Percentiles rank a stretch among this genome's conserved stretches.
Conservation (phyloP, 2,888 invertebrate species). For the Cheilosia urbana region DNA sequence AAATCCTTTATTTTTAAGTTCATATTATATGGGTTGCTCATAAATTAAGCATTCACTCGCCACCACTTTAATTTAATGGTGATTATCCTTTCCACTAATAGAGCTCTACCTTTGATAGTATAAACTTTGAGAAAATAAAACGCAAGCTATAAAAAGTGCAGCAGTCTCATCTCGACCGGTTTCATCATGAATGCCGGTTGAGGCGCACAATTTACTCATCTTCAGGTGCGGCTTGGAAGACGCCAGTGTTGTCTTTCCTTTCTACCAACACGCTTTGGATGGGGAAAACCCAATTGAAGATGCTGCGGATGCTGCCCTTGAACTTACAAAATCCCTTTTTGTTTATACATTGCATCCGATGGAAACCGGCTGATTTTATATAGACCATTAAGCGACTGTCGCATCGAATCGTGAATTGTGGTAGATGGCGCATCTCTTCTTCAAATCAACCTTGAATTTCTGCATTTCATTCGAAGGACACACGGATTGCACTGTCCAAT, state of each 20-base stretch:
- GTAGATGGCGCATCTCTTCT: no score
- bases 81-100: no score
- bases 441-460: conserved; percentile 16
- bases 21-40: no score
- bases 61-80: no score
- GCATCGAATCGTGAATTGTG: background rate
- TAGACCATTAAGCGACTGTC: conserved; percentile 9
- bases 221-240: background rate
- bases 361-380: conserved; percentile 53
- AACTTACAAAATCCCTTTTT: conserved; percentile 32
- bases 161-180: conserved; percentile 18
- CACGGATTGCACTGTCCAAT: background rate
- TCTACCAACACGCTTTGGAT: background rate
- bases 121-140: background rate
- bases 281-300: conserved; percentile 19
- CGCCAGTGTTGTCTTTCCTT: conserved; percentile 2
- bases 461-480: conserved; percentile 49
- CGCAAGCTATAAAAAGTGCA: conserved; percentile 2
- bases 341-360: conserved; percentile 6
- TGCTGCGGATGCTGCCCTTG: conserved; percentile 41
- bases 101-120: no score
- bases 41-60: no score
- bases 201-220: conserved; percentile 16
- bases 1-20: no score
- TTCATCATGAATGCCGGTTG: conserved; percentile 23